phyloP scores from a whole-genome alignment of 1,140 invertebrate genomes.

The Trichonephila clavata region DNA sequence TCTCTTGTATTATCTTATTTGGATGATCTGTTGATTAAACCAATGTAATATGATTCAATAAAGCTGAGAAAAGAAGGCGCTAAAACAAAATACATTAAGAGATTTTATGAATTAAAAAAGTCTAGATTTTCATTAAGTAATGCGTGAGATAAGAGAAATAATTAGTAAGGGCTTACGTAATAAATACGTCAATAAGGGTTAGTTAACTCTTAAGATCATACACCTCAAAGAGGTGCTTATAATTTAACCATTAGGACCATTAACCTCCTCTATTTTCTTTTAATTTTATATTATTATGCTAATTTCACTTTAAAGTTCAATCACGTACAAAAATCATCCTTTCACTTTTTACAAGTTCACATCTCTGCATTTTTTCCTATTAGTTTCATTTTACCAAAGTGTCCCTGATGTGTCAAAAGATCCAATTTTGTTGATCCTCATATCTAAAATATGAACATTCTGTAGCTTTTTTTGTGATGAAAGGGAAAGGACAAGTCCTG shows the following conservation, averaged over 20 bases:
- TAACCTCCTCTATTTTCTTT: neutral
- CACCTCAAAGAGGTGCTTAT: neutral
- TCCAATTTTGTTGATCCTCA: neutral
- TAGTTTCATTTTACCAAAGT: neutral
- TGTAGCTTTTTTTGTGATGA: neutral
- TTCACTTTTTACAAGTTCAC: neutral
- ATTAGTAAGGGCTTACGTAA: too few species aligned
- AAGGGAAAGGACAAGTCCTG: neutral
- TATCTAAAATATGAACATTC: slow-evolving; percentile 21
- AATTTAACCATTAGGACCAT: neutral
- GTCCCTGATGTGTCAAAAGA: slow-evolving; percentile 20
- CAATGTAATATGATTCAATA: too few species aligned
- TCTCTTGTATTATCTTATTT: too few species aligned
- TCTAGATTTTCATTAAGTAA: too few species aligned
- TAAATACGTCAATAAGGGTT: too few species aligned
- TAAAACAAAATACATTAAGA: too few species aligned
- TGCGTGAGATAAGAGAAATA: too few species aligned
- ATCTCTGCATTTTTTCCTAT: neutral
- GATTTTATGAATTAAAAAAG: too few species aligned
- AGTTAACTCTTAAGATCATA: neutral
- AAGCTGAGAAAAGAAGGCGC: too few species aligned
- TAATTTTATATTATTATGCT: neutral
- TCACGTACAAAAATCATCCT: slow-evolving; percentile 5
- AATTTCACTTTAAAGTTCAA: neutral
- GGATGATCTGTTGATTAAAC: too few species aligned